phyloP scores from a whole-genome alignment of 1,140 invertebrate genomes.

The Aphelenchoides besseyi region DNA sequence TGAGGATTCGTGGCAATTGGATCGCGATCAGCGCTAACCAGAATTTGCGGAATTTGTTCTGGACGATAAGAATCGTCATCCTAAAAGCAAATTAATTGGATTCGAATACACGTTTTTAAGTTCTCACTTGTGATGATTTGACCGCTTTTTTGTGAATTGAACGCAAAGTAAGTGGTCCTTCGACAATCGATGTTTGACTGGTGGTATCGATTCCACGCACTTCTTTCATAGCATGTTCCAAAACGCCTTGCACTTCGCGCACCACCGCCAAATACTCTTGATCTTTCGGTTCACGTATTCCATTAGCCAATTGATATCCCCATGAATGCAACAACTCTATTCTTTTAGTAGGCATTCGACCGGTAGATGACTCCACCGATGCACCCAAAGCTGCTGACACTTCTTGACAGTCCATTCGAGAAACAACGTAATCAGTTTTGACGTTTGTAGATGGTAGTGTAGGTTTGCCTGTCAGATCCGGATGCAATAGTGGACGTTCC shows the following conservation, averaged over 20 bases:
- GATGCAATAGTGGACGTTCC: neutral
- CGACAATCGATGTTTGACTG: slow-evolving; percentile 21
- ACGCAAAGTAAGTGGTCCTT: slow-evolving; percentile 43
- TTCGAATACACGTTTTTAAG: slow-evolving; percentile 10
- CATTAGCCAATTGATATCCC: slow-evolving; percentile 35
- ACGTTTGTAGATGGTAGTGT: neutral
- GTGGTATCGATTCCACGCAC: slow-evolving; percentile 3
- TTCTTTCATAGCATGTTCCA: slow-evolving; percentile 35
- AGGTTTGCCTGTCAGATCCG: neutral
- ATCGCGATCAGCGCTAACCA: slow-evolving; percentile 43
- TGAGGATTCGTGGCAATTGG: slow-evolving; percentile 39
- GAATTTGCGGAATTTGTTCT: slow-evolving; percentile 50
- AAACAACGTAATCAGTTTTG: slow-evolving; percentile 28
- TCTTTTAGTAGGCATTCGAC: neutral
- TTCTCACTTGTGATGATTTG: slow-evolving; percentile 26
- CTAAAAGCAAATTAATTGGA: slow-evolving; percentile 6
- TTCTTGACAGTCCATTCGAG: slow-evolving; percentile 30
- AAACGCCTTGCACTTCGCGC: slow-evolving; percentile 32
- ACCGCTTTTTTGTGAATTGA: slow-evolving; percentile 37
- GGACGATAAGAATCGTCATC: slow-evolving; percentile 21
- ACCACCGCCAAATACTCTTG: slow-evolving; percentile 42
- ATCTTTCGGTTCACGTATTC: slow-evolving; percentile 41
- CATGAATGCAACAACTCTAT: slow-evolving; percentile 32
- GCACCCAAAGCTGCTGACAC: slow-evolving; percentile 19
- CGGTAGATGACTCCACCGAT: neutral